Evolutionary conservation across 2,888 invertebrate species (phyloP), one percentile per base, ranked within the genome.

Genomic region (Dryococelus australis): DNA sequence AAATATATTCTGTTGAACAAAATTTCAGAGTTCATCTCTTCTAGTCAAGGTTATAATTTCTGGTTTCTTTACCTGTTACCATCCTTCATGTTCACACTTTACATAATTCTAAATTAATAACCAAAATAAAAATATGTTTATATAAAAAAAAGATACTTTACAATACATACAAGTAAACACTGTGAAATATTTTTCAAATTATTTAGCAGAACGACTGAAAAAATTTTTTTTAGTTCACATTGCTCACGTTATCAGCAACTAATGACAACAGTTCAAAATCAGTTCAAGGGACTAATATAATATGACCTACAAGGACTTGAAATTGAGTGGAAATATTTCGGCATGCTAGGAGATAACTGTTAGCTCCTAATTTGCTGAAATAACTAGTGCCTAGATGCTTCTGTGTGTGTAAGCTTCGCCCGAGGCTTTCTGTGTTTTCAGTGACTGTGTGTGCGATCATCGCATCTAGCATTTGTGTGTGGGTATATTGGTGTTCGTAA

Each of bases 61-160:
- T 65, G 24, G 65, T 65, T 65, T 65, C 65, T 65, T 65, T 65
- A 65, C 65, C 65, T 65, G 65, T 65, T 65, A 65, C 65, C 65
- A 65, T 65, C 65, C 65, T 65, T 65, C 65, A 65, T 65, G 65
- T 65, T 65, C n/a, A n/a, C 20, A 6, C 65, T 20, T 24, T 16
- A 65, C 20, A 65, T 20, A 24, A 65, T 65, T n/a, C 65, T 65
- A 0, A 8, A n/a, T 16, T n/a, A 65, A n/a, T 16, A 10, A 16
- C 10, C 0, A 47, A 47, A 47, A 47, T 47, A 47, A 47, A 10
- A 13, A 47, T 47, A 47, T 47, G 2, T 47, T 2, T 47, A 12
- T 10, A 10, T 47, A 47, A 10, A 47, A 13, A 47, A 13, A 47
- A 47, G 16, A 13, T 47, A 13, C 47, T 35, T 35, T 35, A 35